Base-by-base conservation (phyloP, 2,113 vertebrate genomes). In the Scatophagus argus region DNA sequence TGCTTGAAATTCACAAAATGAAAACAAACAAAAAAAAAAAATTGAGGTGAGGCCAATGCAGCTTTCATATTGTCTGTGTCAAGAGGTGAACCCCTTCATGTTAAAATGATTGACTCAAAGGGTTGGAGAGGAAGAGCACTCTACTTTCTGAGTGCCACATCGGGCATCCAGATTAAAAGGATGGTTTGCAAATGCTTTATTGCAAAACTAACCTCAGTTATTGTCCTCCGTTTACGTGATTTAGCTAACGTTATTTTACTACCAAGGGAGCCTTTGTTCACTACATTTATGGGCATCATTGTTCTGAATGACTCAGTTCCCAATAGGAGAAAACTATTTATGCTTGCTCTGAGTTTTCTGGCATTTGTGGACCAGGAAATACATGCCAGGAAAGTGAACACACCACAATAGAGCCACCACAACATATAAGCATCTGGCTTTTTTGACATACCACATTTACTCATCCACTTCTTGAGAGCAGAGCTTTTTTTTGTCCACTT, bases 381-480 rank as follows among this genome's bases (percentile, higher is more conserved):
- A 8, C 4, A 27, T n/a, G 32, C 32, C 16, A 49, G 27, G 25
- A 51, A 66, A 66, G 51, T 44, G 1, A 29, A 36, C 34, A 34
- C 6, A 70, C 83, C 60, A 74, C 74, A 86, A 76, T 8, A 86
- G 38, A 79, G 55, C 19, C n/a, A 36, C 65, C 84, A 61, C 79
- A 67, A 56, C 39, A 25, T 34, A 54, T 47, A 1, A 77, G 41
- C 11, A 65, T 36, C 14, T 27, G 21, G 11, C 9, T 61, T 39
- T 75, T 58, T 34, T 64, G 5, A 64, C 39, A 43, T 29, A 64
- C 38, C 54, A 43, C 60, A 49, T 51, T 66, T 32, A 62, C 67
- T 67, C 55, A 65, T 65, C 66, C 60, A 39, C 55, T 61, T 54
- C 11, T 47, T 29, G 10, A 34, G 51, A 59, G 52, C 21, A 29